phyloP scores from a whole-genome alignment of 2,113 vertebrate species.

The Stigmatopora argus region DNA sequence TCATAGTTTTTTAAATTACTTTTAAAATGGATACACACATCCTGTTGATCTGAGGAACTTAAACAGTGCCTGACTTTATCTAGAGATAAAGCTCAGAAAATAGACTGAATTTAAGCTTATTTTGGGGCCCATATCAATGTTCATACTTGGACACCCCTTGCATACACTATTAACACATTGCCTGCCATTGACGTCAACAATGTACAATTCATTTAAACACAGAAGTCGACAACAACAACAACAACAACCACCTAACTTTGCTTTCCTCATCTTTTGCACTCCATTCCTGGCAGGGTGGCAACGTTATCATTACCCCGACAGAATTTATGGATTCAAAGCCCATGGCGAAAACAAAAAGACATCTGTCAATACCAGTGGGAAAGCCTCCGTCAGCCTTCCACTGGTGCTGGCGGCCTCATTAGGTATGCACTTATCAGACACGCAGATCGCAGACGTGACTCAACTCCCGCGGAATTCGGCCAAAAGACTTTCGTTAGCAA shows the following conservation, averaged over 20 bases:
- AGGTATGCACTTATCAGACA: conserved; percentile 98
- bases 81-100: too few species aligned
- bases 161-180: too few species aligned
- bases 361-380: conserved; percentile 99
- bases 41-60: too few species aligned
- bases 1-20: too few species aligned
- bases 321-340: conserved; percentile 94
- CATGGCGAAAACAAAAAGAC: conserved; percentile 93
- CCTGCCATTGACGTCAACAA: too few species aligned
- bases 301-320: conserved; percentile 89
- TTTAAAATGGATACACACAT: too few species aligned
- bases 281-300: conserved; percentile 89
- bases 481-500: conserved; percentile 93
- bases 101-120: too few species aligned
- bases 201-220: too few species aligned
- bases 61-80: too few species aligned
- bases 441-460: conserved; percentile 98
- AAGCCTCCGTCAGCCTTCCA: conserved; percentile 71
- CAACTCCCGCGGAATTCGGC: conserved; percentile 91
- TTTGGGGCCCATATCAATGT: too few species aligned
- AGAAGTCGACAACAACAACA: conserved; percentile 18
- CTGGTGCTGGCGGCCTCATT: conserved; percentile 92
- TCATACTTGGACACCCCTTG: too few species aligned
- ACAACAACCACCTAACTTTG: conserved; percentile 58
- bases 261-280: conserved; percentile 72